Conservation (phyloP, 2,888 invertebrate species). For the Dusona sp. region DNA sequence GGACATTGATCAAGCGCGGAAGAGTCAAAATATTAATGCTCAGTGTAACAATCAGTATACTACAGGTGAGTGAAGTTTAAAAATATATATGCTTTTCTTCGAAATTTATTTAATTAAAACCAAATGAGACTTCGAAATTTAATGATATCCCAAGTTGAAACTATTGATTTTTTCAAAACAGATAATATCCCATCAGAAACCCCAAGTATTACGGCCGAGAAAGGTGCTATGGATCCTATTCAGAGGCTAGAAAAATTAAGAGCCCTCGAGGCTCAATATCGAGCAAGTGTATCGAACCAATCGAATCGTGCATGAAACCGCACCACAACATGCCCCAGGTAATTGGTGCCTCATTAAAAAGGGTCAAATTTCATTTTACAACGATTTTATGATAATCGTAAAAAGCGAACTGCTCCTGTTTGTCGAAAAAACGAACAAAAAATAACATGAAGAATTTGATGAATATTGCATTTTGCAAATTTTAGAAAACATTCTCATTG, state of each 20-base stretch:
- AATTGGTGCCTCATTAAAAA: background rate
- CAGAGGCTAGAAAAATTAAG: slow-evolving; percentile 82
- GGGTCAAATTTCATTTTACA: background rate
- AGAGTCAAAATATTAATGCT: slow-evolving; percentile 79
- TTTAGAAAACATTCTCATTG: too few relatives aligned
- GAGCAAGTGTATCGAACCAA: slow-evolving; percentile 77
- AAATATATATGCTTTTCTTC: background rate
- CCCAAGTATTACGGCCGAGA: slow-evolving; percentile 76
- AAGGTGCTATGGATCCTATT: slow-evolving; percentile 80
- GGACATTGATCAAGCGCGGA: slow-evolving; percentile 86
- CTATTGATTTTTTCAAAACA: slow-evolving; percentile 25
- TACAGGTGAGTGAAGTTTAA: slow-evolving; percentile 71
- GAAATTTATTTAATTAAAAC: background rate
- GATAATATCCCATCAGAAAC: slow-evolving; percentile 70
- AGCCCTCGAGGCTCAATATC: slow-evolving; percentile 81
- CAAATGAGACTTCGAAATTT: background rate
- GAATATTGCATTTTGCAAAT: too few relatives aligned
- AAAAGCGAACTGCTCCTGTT: too few relatives aligned
- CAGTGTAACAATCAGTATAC: slow-evolving; percentile 78
- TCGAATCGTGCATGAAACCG: slow-evolving; percentile 79
- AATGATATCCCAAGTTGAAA: background rate
- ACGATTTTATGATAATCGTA: background rate
- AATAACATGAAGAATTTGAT: too few relatives aligned
- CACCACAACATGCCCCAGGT: slow-evolving; percentile 34
- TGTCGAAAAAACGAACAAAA: too few relatives aligned